Evolutionary conservation across 2,113 vertebrate species (phyloP).

Genomic region (Numida meleagris): DNA sequence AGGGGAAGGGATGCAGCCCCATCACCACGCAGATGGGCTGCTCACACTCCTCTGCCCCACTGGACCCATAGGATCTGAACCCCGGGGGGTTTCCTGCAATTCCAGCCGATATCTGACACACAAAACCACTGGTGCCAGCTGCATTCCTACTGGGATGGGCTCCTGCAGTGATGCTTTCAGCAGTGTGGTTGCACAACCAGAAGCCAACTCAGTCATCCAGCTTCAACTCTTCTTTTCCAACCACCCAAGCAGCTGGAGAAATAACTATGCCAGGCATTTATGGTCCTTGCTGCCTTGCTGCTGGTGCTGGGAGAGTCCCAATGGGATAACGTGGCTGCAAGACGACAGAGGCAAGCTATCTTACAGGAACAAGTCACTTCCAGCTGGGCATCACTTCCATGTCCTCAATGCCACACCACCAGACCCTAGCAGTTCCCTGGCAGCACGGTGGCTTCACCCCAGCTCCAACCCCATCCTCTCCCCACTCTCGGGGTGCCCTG

Average conservation of each 20-base stretch:
- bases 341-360: rapidly evolving
- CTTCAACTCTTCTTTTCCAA: neutral
- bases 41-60: rapidly evolving
- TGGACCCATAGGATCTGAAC: neutral
- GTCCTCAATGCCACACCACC: neutral
- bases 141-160: rapidly evolving
- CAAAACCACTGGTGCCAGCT: neutral
- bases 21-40: neutral
- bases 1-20: neutral
- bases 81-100: neutral
- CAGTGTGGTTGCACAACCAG: neutral
- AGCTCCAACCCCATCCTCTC: neutral
- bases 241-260: neutral
- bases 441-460: rapidly evolving
- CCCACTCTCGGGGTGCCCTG: neutral
- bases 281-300: neutral
- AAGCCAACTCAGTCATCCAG: neutral
- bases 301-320: neutral
- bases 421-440: rapidly evolving
- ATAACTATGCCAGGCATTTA: neutral
- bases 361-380: rapidly evolving
- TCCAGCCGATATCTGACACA: neutral
- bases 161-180: neutral
- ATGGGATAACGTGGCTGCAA: neutral
- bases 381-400: neutral